phyloP scores from a whole-genome alignment of 1,140 invertebrate species.

The Hylaeus volcanicus region DNA sequence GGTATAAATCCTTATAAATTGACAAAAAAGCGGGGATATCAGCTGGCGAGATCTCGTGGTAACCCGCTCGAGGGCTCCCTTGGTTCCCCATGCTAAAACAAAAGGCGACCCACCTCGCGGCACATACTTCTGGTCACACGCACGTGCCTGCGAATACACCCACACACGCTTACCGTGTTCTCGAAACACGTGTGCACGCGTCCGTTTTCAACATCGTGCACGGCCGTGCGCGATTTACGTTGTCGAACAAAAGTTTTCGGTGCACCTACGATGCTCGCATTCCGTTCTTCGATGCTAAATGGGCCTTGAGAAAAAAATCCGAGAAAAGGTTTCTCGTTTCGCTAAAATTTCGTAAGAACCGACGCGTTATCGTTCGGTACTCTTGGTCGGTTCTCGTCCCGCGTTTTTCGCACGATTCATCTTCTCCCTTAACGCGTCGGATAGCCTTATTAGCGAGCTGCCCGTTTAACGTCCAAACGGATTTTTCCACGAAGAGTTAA shows the following conservation, averaged over 20 bases:
- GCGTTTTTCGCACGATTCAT: background rate
- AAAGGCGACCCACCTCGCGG: slow-evolving; percentile 70
- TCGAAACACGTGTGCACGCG: slow-evolving; percentile 30
- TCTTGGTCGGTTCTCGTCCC: too few species aligned
- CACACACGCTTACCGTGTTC: slow-evolving; percentile 26
- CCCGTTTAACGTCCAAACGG: background rate
- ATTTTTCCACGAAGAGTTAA: slow-evolving; percentile 27
- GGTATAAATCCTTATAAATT: slow-evolving; percentile 78
- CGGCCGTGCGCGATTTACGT: background rate
- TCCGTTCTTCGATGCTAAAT: background rate
- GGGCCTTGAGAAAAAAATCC: background rate
- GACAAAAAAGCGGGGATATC: slow-evolving; percentile 75
- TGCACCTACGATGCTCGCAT: background rate
- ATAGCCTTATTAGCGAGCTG: slow-evolving; percentile 14
- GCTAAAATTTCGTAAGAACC: too few species aligned
- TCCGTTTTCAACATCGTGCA: slow-evolving; percentile 27
- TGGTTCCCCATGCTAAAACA: slow-evolving; percentile 67
- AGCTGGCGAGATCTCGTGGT: slow-evolving; percentile 69
- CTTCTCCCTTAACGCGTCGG: background rate
- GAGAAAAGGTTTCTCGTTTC: too few species aligned
- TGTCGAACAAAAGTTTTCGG: slow-evolving; percentile 5
- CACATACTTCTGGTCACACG: slow-evolving; percentile 42
- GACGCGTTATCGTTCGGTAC: too few species aligned
- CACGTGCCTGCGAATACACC: background rate
- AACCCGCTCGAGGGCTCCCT: slow-evolving; percentile 62